phyloP scores from a whole-genome alignment of 2,888 invertebrate species.

The Tortricodes alternella region DNA sequence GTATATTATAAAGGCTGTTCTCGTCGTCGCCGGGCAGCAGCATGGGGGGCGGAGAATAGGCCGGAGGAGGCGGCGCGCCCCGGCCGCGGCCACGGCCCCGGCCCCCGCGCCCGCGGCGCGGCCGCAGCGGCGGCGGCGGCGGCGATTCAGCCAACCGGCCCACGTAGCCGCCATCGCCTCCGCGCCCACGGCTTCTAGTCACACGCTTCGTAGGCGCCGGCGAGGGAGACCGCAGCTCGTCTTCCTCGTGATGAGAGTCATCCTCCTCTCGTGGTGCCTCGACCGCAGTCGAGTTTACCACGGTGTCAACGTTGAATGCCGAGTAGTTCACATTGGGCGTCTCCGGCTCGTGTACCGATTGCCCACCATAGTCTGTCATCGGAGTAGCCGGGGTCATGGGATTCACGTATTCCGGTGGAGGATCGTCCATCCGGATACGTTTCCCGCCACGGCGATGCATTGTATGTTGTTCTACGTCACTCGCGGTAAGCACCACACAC shows the following conservation, averaged over 20 bases:
- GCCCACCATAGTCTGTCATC: conserved; percentile 81
- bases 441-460: conserved; percentile 94
- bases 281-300: conserved; percentile 59
- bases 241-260: conserved; percentile 61
- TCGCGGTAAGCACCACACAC: conserved; percentile 15
- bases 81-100: conserved; percentile 69
- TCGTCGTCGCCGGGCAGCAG: conserved; percentile 88
- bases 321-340: conserved; percentile 74
- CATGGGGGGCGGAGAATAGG: conserved; percentile 77
- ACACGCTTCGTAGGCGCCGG: conserved; percentile 84
- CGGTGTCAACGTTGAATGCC: conserved; percentile 61
- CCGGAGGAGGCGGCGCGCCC: conserved; percentile 74
- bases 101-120: conserved; percentile 63
- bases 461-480: conserved; percentile 42
- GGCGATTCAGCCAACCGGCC: conserved; percentile 77
- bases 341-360: conserved; percentile 77
- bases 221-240: conserved; percentile 80
- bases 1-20: conserved; percentile 91
- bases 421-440: conserved; percentile 95
- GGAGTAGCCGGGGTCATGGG: conserved; percentile 81
- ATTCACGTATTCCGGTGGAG: conserved; percentile 93
- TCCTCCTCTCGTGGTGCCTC: conserved; percentile 67
- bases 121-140: conserved; percentile 68
- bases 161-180: conserved; percentile 76
- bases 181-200: conserved; percentile 84